phyloP scores from a whole-genome alignment of 1,140 invertebrate genomes.

The Teleopsis dalmanni region DNA sequence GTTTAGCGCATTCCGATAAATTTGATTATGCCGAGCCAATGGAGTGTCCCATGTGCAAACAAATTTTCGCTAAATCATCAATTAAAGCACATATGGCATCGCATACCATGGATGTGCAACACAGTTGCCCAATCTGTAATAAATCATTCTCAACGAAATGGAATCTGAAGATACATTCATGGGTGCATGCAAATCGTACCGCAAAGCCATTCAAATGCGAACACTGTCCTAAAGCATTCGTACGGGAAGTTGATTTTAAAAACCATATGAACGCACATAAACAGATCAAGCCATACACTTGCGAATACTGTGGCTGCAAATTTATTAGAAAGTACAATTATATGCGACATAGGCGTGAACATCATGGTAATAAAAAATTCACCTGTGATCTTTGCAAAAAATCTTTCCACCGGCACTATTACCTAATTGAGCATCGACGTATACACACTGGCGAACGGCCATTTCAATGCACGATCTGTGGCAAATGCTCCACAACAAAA shows the following conservation, averaged over 20 bases:
- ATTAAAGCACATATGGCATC: constrained; percentile 73
- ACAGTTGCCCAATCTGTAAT: constrained; percentile 72
- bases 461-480: constrained; percentile 77
- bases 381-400: constrained; percentile 82
- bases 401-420: constrained; percentile 78
- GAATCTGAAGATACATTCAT: constrained; percentile 80
- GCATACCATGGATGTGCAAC: constrained; percentile 60
- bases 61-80: constrained; percentile 68
- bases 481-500: constrained; percentile 77
- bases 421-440: constrained; percentile 76
- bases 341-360: constrained; percentile 80
- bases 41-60: constrained; percentile 71
- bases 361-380: constrained; percentile 81
- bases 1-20: constrained; percentile 67
- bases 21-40: constrained; percentile 67
- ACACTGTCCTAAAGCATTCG: constrained; percentile 73
- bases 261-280: constrained; percentile 79
- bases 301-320: constrained; percentile 87
- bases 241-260: constrained; percentile 67
- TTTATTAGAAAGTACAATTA: constrained; percentile 92
- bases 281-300: constrained; percentile 74
- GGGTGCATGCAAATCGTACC: constrained; percentile 77
- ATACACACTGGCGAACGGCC: constrained; percentile 75
- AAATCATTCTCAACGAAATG: constrained; percentile 81
- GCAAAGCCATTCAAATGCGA: constrained; percentile 80